Evolutionary conservation across 2,888 invertebrate species (phyloP), one percentile per base, ranked within the genome.

Genomic region (Tiphia femorata): DNA sequence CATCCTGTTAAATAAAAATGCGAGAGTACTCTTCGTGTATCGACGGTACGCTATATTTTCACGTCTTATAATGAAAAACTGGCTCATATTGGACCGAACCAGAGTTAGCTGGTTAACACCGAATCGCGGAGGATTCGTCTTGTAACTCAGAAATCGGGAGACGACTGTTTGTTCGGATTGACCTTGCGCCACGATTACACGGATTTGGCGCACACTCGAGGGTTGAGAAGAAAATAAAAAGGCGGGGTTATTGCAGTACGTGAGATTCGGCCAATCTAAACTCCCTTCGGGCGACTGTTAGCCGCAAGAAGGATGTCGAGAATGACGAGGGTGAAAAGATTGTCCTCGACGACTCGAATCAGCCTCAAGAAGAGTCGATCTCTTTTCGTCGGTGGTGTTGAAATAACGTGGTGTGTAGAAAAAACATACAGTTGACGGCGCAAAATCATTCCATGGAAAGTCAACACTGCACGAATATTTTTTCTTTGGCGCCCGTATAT

Each of bases 31-130:
- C 38, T 10, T 7, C 2, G 7, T n/a, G 21, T 27, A 38, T 35
- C 20, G 21, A 20, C 16, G 21, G 5, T 10, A 14, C 33, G 29
- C n/a, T n/a, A n/a, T n/a, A 27, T 20, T 50, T 7, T 16, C 17
- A 2, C 4, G n/a, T 1, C 8, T 23, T n/a, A n/a, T n/a, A n/a
- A 37, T 8, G n/a, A 40, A 16, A 37, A 20, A 3, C 20, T 54
- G 54, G 59, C 53, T 33, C 6, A 30, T 61, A 61, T 70, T 37
- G 66, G 44, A 42, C 54, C 35, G 47, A 77, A 73, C 76, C 71
- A 60, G 73, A 62, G 62, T 25, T 51, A 67, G 60, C 73, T 57
- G 58, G 73, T 73, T 66, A 35, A 62, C 41, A 57, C 48, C 53
- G 47, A 65, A 53, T 41, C 21, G 43, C 49, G 57, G 19, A 16